phyloP scores from a whole-genome alignment of 2,797 vertebrate genomes.

The Macropus fuliginosus region DNA sequence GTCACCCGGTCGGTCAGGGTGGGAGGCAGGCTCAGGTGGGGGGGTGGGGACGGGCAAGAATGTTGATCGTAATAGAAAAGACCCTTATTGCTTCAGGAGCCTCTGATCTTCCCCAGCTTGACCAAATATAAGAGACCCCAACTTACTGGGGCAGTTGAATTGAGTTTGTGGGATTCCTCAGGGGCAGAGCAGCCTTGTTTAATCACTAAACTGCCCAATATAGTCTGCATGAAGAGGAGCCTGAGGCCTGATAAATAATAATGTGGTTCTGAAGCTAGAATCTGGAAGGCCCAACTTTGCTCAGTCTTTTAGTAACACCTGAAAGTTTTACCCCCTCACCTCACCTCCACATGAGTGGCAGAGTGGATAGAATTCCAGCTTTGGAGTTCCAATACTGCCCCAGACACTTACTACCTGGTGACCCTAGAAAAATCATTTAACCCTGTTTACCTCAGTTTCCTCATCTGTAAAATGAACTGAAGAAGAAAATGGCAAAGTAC shows the following conservation, averaged over 20 bases:
- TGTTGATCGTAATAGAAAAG: conserved; percentile 38
- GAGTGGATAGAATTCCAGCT: not conserved
- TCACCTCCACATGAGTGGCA: not conserved
- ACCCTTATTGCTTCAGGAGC: conserved; percentile 17
- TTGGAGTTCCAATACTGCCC: not conserved
- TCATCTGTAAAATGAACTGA: not conserved
- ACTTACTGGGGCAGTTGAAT: not conserved
- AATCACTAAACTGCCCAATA: not conserved
- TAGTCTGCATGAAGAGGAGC: not conserved
- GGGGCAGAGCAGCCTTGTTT: not conserved
- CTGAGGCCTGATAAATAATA: too few relatives aligned
- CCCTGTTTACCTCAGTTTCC: not conserved
- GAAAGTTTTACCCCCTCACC: too few relatives aligned
- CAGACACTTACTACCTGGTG: not conserved
- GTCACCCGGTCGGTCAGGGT: not conserved
- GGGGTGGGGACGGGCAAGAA: not conserved
- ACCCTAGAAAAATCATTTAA: not conserved
- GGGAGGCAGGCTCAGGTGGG: not conserved
- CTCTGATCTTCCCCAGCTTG: not conserved
- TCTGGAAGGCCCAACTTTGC: too few relatives aligned
- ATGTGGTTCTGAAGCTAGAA: not conserved
- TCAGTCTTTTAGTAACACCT: too few relatives aligned
- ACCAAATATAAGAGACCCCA: not conserved
- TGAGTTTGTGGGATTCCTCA: not conserved
- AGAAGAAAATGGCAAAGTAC: not conserved